Conservation (phyloP, 2,797 vertebrate species). For the Luscinia luscinia region DNA sequence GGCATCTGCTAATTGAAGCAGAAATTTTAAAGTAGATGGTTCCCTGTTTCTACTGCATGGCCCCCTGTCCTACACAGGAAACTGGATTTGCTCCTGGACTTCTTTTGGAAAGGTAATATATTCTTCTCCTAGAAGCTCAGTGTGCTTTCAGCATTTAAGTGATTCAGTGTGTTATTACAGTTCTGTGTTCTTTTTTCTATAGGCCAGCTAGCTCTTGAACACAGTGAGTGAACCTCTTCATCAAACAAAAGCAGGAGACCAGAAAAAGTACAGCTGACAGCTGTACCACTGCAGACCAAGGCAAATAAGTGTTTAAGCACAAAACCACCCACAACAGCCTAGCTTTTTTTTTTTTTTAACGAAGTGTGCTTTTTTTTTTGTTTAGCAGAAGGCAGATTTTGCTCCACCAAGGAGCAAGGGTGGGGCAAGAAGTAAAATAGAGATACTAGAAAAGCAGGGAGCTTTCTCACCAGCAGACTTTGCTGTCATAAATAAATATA, state of each 20-base stretch:
- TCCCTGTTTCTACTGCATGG: neutral
- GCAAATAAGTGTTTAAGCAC: neutral
- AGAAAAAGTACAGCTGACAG: neutral
- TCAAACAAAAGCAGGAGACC: neutral
- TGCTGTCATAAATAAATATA: neutral
- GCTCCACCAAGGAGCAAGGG: neutral
- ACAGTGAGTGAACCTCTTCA: neutral
- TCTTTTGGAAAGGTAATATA: neutral
- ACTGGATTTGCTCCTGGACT: neutral
- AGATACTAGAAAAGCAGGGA: neutral
- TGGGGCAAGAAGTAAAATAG: neutral
- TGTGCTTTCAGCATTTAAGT: neutral
- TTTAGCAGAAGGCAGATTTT: neutral
- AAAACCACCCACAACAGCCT: rapidly evolving
- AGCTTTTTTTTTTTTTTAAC: neutral
- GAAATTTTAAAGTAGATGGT: neutral
- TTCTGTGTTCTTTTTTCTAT: neutral
- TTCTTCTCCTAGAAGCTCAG: neutral
- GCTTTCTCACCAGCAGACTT: neutral
- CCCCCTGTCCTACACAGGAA: neutral
- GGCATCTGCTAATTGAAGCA: neutral
- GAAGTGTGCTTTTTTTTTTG: neutral
- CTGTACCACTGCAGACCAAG: neutral
- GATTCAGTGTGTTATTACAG: neutral
- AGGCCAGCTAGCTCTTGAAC: neutral